Base-by-base conservation (phyloP, 2,797 vertebrate genomes). In the Clamator glandarius region DNA sequence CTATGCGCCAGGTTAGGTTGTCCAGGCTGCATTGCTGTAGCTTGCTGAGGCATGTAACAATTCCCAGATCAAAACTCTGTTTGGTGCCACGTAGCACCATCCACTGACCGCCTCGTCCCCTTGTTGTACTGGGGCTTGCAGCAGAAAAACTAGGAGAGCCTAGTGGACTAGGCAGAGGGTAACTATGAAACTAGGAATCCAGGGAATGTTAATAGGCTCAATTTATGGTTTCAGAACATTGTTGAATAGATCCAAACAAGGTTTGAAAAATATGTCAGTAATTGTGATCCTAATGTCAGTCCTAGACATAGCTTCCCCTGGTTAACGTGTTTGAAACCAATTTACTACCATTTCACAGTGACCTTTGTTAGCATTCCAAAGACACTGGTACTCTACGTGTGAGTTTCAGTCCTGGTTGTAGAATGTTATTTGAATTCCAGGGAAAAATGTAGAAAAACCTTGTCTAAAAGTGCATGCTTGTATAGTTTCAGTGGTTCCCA, bases 381-480 rank as follows among this genome's bases (percentile, higher is more conserved):
- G 48, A 42, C 8, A 28, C 6, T 2, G 5, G 15, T n/a, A 21
- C 8, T 63, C 23, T 42, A 0, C 6, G 3, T 50, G 9, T 15
- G 36, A 42, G 29, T 78, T 86, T 76, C 33, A 79, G 52, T 10
- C 25, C 23, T 41, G 29, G 8, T 25, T 89, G 52, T 73, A 48
- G 48, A 14, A 28, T 55, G 24, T 48, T 68, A 12, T 48, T 75
- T 75, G n/a, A 73, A 69, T 75, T 73, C 9, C 26, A 90, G 39
- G 23, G 57, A 1, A 63, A 78, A 86, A 33, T 0, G 1, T 16
- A 29, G 41, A 72, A n/a, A 76, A 61, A 29, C 0, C 8, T 48
- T 52, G 44, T 57, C 14, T 42, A 16, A 8, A 89, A 87, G 31
- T 33, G 1, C 5, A 3, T 28, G 5, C 18, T 68, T 67, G 5